A percentile compares a stretch with the other conserved stretches of the same genome.
phyloP scores from a whole-genome alignment of 2,888 invertebrate species.

The Anticlea derivata region DNA sequence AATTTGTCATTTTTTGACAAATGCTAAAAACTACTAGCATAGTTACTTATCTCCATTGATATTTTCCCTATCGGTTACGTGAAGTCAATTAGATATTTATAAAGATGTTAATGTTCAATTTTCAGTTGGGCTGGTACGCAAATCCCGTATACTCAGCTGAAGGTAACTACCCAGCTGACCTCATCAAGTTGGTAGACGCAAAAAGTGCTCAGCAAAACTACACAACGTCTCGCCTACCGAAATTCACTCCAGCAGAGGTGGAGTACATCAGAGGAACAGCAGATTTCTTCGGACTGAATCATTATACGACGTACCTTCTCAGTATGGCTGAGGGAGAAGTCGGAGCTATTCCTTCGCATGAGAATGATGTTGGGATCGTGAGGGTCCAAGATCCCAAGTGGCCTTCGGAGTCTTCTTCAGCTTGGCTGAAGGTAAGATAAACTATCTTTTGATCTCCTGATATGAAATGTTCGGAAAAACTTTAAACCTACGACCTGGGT shows the following conservation, averaged over 20 bases:
- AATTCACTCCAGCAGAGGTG: constrained; percentile 79
- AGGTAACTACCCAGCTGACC: constrained; percentile 83
- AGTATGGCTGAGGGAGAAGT: constrained; percentile 71
- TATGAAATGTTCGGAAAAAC: too few relatives aligned
- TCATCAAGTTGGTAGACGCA: constrained; percentile 78
- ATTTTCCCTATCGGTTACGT: too few relatives aligned
- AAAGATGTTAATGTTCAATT: constrained; percentile 22
- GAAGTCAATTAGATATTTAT: too few relatives aligned
- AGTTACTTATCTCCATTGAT: too few relatives aligned
- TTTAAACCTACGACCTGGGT: too few relatives aligned
- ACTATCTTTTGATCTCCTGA: too few relatives aligned
- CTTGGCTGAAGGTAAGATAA: constrained; percentile 83
- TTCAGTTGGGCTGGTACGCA: constrained; percentile 81
- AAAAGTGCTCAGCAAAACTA: constrained; percentile 82
- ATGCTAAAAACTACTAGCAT: too few relatives aligned
- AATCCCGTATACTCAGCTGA: constrained; percentile 80
- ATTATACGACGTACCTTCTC: constrained; percentile 76
- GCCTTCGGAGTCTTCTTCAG: constrained; percentile 83
- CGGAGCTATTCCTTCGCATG: constrained; percentile 81
- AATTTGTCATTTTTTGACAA: too few relatives aligned
- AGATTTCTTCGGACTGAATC: constrained; percentile 79
- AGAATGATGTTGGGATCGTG: constrained; percentile 85
- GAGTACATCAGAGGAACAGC: constrained; percentile 72
- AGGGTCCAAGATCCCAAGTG: constrained; percentile 83
- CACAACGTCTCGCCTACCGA: constrained; percentile 81